Evolutionary conservation across 2,888 invertebrate species (phyloP), one percentile per base, ranked within the genome.

Genomic region (Drosophila monieri): DNA sequence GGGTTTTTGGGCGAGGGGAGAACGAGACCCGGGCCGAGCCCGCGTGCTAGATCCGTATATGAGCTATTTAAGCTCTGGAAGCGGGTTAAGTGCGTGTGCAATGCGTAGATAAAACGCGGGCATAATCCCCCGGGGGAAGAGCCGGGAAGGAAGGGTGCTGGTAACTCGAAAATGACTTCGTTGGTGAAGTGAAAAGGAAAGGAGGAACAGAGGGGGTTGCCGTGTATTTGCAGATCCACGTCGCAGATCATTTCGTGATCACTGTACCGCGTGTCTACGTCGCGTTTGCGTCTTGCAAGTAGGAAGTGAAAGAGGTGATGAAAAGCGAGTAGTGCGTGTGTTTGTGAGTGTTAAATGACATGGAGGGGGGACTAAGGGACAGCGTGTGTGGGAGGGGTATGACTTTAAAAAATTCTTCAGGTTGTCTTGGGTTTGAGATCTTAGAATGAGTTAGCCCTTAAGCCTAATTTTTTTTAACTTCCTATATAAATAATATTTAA

Each of bases 291-390:
- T 78, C 86, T 88, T 88, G 73, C 74, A 89, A 89, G 90, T 89
- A 89, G 89, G 89, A 89, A 89, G 90, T 89, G 89, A 89, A 88
- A 90, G 88, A 89, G 86, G 88, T 83, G 84, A 85, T 88, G 84
- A 85, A 73, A 69, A 74, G 61, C 69, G 75, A 71, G 68, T 71
- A 57, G 67, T 64, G 67, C 59, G 59, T 53, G 73, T 70, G 60
- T n/a, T 65, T 68, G 54, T 65, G 70, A 80, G 76, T 76, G 70
- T 76, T 80, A 85, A 88, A 85, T 88, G 84, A 78, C 78, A 68
- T 69, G 76, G 71, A 57, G 57, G 8, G 15, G 39, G 55, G 25
- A 43, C 44, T 14, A 49, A 48, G 14, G 44, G 49, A 46, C 37
- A 41, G 39, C 35, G 23, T 57, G 35, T 48, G 57, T 58, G 43